phyloP scores from a whole-genome alignment of 2,797 vertebrate genomes.

The Cottoperca gobio region DNA sequence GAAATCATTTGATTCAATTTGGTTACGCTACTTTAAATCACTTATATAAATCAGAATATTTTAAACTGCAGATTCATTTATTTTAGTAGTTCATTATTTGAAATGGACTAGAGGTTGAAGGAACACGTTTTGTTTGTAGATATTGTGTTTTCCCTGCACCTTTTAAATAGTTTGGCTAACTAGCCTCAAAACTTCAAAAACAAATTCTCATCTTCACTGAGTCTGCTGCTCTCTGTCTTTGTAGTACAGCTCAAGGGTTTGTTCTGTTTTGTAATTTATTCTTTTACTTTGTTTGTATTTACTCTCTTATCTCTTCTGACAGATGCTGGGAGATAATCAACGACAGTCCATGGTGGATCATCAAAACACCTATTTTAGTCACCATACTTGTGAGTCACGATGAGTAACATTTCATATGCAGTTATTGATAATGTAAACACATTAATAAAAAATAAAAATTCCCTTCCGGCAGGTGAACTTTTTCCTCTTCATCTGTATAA shows the following conservation, averaged over 20 bases:
- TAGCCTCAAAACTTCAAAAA: neutral
- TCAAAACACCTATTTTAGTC: slow-evolving; percentile 81
- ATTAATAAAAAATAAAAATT: too few relatives aligned
- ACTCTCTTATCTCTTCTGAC: neutral
- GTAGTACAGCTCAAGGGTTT: neutral
- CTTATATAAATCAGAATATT: neutral
- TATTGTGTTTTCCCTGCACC: neutral
- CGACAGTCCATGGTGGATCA: slow-evolving; percentile 84
- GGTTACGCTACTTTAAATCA: neutral
- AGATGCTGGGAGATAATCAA: slow-evolving; percentile 87
- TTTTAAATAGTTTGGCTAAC: neutral
- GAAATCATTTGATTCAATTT: neutral
- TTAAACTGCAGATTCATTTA: neutral
- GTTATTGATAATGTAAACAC: neutral
- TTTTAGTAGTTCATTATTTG: neutral
- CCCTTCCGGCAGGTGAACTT: slow-evolving; percentile 89
- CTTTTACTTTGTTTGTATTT: neutral
- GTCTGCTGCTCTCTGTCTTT: neutral
- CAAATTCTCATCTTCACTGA: neutral
- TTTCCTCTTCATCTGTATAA: slow-evolving; percentile 94
- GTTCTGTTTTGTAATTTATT: neutral
- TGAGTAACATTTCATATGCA: neutral
- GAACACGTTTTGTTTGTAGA: neutral
- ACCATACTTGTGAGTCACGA: slow-evolving; percentile 80
- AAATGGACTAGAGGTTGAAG: neutral